Evolutionary conservation across 2,113 vertebrate species (phyloP), one percentile per base, ranked within the genome.

Genomic region (Macheiramphus alcinus): DNA sequence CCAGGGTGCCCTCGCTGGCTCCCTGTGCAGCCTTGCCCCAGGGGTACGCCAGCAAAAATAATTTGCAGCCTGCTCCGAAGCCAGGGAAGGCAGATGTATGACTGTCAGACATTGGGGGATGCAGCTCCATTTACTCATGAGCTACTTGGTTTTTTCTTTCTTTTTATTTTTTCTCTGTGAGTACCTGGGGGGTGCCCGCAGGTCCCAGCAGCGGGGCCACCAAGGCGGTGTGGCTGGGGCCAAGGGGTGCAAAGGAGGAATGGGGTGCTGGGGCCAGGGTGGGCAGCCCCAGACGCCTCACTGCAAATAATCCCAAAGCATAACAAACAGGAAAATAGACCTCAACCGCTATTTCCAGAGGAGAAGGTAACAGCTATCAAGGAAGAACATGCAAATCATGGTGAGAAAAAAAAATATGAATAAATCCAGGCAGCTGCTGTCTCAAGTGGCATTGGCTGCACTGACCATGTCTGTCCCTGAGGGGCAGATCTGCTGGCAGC

Each of bases 181-280:
- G 31, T 56, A 47, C 59, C 32, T 66, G 12, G 18, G 19, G 13
- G 53, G 19, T 56, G 16, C 40, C 72, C 0, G 0, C 55, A 74
- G 31, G 47, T 53, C 27, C 52, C 2, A 1, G 61, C 22, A 84
- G 59, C 2, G 2, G 63, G 20, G 14, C 11, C 18, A 5, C 16
- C 1, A 1, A 66, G 8, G 31, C 3, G 1, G 1, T 7, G 22
- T 8, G 3, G 7, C 21, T 6, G 1, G 32, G 14, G 47, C 10
- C 2, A 4, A 52, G 34, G 42, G n/a, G 13, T 66, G 38, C 32
- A 68, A 55, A 84, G 18, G 7, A 76, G 17, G 25, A 55, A 47
- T 63, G 26, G 3, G 6, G 19, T 11, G 4, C 47, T 53, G n/a
- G 14, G 27, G 10, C 36, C 34, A 62, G 16, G 15, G 13, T 0